These are phyloP conservation scores for Mesoclemmys tuberculata DNA, from an alignment of 2,113 vertebrate species.

Conservation along the genomic window DNA sequence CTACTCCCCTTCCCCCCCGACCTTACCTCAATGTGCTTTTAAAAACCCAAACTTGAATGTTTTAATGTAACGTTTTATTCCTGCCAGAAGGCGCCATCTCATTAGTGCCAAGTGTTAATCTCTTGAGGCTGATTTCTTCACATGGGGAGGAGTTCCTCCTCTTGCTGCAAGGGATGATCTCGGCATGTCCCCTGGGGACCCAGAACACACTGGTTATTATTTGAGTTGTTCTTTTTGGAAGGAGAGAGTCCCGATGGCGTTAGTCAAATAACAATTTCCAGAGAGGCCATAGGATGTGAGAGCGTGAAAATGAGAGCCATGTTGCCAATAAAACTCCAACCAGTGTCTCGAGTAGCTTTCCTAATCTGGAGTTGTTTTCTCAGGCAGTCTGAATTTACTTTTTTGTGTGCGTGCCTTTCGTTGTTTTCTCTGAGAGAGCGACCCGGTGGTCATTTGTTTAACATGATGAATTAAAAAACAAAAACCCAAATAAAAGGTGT, in stretches of 20 bases:
- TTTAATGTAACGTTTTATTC: background rate
- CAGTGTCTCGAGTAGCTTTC: background rate
- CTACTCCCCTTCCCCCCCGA: accelerated
- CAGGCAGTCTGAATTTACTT: slow-evolving; percentile 19
- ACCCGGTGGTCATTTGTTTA: background rate
- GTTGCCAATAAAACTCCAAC: slow-evolving; percentile 51
- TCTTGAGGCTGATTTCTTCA: background rate
- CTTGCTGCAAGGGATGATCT: background rate
- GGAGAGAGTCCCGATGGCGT: background rate
- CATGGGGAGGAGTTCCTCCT: background rate
- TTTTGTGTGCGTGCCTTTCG: background rate
- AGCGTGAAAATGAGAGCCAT: slow-evolving; percentile 31
- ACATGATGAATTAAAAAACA: background rate
- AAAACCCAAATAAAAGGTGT: accelerated
- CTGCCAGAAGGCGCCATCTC: background rate
- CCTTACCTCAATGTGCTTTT: background rate
- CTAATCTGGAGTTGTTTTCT: slow-evolving; percentile 45
- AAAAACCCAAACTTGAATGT: background rate
- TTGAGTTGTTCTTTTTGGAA: background rate
- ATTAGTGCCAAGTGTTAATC: slow-evolving; percentile 4
- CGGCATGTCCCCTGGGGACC: background rate
- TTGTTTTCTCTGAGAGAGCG: background rate
- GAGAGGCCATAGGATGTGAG: background rate
- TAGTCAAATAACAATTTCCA: background rate
- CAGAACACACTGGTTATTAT: background rate